Conservation (phyloP, 2,797 vertebrate genomes). For the Pelobates cultripes region DNA sequence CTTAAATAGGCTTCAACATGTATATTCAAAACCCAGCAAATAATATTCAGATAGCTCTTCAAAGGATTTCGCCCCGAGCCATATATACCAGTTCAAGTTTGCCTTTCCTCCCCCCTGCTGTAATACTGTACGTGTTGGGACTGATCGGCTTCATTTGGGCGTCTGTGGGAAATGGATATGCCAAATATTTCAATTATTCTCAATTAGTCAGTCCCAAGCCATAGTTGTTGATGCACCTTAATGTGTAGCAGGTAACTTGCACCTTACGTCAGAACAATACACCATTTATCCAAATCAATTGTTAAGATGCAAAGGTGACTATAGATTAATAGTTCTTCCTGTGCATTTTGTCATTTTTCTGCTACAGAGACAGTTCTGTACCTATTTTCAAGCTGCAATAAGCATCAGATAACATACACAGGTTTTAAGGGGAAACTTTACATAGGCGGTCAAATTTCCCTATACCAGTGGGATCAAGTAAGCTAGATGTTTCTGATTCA, state of each 20-base stretch:
- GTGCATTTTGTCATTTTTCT: no score
- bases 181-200: constrained; percentile 73
- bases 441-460: no score
- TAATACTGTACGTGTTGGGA: constrained; percentile 71
- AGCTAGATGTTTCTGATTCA: no score
- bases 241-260: constrained; percentile 38
- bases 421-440: no score
- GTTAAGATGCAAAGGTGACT: not conserved
- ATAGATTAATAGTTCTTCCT: no score
- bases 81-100: constrained; percentile 73
- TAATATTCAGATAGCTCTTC: constrained; percentile 72
- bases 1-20: constrained; percentile 78
- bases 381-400: no score
- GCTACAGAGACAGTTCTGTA: no score
- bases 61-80: constrained; percentile 78
- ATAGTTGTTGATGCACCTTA: constrained; percentile 19
- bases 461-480: no score
- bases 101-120: constrained; percentile 63
- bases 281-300: constrained; percentile 15
- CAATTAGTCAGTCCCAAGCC: constrained; percentile 27
- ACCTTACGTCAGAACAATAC: constrained; percentile 11
- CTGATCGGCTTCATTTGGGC: constrained; percentile 68
- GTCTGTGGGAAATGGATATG: constrained; percentile 65
- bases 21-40: constrained; percentile 67
- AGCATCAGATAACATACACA: no score